A percentile compares a stretch with the other conserved stretches of the same genome.
phyloP scores from a whole-genome alignment of 2,888 invertebrate species.

The Ametastegia equiseti region DNA sequence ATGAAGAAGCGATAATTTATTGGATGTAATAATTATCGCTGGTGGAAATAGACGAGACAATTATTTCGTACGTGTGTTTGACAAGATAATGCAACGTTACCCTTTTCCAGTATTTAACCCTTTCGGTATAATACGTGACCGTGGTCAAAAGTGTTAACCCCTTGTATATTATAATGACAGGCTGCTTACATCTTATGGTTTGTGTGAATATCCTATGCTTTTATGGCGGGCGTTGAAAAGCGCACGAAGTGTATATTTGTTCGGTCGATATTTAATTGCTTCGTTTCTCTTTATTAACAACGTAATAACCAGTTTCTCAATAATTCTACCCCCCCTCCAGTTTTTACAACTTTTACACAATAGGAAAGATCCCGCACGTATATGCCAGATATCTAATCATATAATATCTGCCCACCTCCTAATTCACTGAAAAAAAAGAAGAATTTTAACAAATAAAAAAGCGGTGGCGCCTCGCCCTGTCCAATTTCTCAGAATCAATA shows the following conservation, averaged over 20 bases:
- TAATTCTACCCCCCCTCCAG: too few species aligned
- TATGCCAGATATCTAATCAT: not conserved
- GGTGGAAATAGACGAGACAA: constrained; percentile 13
- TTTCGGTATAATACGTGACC: constrained; percentile 8
- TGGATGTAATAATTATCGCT: constrained; percentile 1
- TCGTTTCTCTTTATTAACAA: constrained; percentile 3
- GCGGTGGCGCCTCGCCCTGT: not conserved
- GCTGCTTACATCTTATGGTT: not conserved
- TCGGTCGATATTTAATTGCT: constrained; percentile 19
- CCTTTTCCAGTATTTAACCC: constrained; percentile 31
- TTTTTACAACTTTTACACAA: constrained; percentile 1
- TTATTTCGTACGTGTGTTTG: constrained; percentile 11
- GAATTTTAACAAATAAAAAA: not conserved
- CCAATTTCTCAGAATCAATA: not conserved
- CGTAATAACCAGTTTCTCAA: constrained; percentile 4
- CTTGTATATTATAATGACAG: too few species aligned
- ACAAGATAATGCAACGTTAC: constrained; percentile 30
- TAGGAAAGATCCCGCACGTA: not conserved
- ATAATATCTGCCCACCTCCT: not conserved
- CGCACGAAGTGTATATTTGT: not conserved
- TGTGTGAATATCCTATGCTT: constrained; percentile 7
- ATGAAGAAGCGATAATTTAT: not conserved
- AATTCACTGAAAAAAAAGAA: not conserved
- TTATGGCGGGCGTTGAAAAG: constrained; percentile 24
- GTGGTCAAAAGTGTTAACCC: constrained; percentile 23